Conservation (phyloP, 2,888 invertebrate genomes). For the Agrypnus murinus region DNA sequence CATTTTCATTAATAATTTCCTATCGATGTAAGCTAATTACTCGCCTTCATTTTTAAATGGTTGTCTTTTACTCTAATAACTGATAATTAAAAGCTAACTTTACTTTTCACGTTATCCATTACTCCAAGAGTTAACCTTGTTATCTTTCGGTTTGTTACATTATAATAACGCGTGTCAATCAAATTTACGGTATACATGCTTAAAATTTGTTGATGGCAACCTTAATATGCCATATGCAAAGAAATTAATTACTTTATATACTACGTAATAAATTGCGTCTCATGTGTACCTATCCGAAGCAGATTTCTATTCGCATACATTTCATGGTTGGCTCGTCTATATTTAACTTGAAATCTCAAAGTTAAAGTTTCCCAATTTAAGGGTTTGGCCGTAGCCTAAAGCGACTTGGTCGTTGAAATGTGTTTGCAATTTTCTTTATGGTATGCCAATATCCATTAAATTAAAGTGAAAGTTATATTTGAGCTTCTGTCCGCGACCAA, state of each 20-base stretch:
- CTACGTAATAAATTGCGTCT: slow-evolving; percentile 3
- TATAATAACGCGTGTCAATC: not conserved
- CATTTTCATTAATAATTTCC: too few species aligned
- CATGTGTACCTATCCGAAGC: slow-evolving; percentile 3
- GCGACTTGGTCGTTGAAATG: slow-evolving; percentile 16
- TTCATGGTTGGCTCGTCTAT: slow-evolving; percentile 11
- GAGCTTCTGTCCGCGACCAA: slow-evolving; percentile 5
- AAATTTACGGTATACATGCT: not conserved
- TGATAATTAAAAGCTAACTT: too few species aligned
- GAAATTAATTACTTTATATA: slow-evolving; percentile 2
- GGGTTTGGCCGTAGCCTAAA: slow-evolving; percentile 12
- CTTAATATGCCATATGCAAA: not conserved
- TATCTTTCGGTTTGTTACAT: too few species aligned
- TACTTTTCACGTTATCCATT: too few species aligned
- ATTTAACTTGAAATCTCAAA: slow-evolving; percentile 23
- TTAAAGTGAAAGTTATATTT: slow-evolving; percentile 12
- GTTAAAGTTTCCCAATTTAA: slow-evolving; percentile 26
- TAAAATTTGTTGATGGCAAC: not conserved
- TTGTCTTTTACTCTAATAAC: too few species aligned
- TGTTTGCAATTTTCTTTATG: slow-evolving; percentile 24
- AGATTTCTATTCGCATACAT: slow-evolving; percentile 1
- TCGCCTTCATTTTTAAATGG: too few species aligned
- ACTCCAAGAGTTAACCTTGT: too few species aligned
- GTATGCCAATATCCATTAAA: slow-evolving; percentile 21
- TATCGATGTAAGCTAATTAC: too few species aligned